phyloP scores from a whole-genome alignment of 2,888 invertebrate genomes.

The Ichneumon xanthorius region DNA sequence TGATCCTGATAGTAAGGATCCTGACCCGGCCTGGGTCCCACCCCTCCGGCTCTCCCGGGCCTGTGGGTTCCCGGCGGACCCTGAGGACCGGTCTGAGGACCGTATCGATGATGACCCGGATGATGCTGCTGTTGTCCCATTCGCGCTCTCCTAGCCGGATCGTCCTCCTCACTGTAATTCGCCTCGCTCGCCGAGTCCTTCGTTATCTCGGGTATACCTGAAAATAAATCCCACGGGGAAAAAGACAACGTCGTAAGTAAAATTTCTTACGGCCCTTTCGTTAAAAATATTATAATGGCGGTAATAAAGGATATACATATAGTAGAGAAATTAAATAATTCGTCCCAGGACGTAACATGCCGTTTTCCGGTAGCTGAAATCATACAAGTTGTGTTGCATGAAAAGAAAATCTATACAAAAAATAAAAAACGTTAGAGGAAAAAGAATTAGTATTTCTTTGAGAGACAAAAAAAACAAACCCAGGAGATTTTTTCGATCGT shows the following conservation, averaged over 20 bases:
- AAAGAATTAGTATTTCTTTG: background rate
- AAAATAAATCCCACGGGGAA: slow-evolving; percentile 45
- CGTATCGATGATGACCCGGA: slow-evolving; percentile 78
- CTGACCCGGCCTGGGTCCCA: slow-evolving; percentile 77
- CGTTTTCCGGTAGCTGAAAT: slow-evolving; percentile 61
- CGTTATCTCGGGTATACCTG: slow-evolving; percentile 90
- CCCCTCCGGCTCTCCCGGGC: slow-evolving; percentile 72
- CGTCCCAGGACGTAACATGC: slow-evolving; percentile 62
- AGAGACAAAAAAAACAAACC: background rate
- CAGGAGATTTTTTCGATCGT: background rate
- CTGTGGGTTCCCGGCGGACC: slow-evolving; percentile 79
- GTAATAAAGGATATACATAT: slow-evolving; percentile 30
- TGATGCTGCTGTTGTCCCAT: slow-evolving; percentile 71
- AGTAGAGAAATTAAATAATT: slow-evolving; percentile 59
- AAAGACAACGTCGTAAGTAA: background rate
- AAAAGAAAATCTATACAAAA: slow-evolving; percentile 22
- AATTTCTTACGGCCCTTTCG: background rate
- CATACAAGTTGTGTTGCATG: slow-evolving; percentile 49
- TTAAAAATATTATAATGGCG: background rate
- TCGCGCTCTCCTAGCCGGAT: slow-evolving; percentile 84
- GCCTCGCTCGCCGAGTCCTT: slow-evolving; percentile 91
- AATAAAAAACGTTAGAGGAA: slow-evolving; percentile 9
- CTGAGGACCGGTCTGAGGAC: slow-evolving; percentile 75
- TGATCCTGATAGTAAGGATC: slow-evolving; percentile 73
- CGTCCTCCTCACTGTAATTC: slow-evolving; percentile 90